Conservation (phyloP, 2,113 vertebrate species). For the Pelmatolapia mariae region DNA sequence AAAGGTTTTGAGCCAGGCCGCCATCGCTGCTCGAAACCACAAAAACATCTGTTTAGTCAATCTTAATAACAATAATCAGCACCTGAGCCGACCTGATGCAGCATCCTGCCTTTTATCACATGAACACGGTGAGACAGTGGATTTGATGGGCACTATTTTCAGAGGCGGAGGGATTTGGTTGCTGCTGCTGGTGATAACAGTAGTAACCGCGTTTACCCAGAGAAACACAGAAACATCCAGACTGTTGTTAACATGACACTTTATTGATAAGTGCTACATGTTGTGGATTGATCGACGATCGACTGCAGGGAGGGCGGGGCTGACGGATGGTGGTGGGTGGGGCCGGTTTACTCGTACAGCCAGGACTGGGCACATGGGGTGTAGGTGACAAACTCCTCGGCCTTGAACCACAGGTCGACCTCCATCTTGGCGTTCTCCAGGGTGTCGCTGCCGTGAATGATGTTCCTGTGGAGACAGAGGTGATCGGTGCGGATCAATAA, state of each 20-base stretch:
- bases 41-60: neutral
- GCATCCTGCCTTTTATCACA: neutral
- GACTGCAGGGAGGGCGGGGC: neutral
- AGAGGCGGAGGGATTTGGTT: neutral
- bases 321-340: neutral
- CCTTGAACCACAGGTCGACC: slow-evolving; percentile 89
- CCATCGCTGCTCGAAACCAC: neutral
- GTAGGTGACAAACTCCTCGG: slow-evolving; percentile 76
- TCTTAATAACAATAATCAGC: neutral
- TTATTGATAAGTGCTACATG: slow-evolving; percentile 49
- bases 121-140: neutral
- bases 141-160: neutral
- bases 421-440: slow-evolving; percentile 88
- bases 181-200: neutral
- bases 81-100: neutral
- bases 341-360: slow-evolving; percentile 81
- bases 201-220: fast-evolving
- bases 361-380: slow-evolving; percentile 73
- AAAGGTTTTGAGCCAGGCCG: too few species aligned
- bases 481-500: neutral
- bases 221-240: neutral
- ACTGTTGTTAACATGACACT: slow-evolving; percentile 14
- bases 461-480: slow-evolving; percentile 76
- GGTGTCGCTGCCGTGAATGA: slow-evolving; percentile 95
- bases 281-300: neutral